Conservation (phyloP, 2,113 vertebrate genomes). For the Donacobius atricapilla region DNA sequence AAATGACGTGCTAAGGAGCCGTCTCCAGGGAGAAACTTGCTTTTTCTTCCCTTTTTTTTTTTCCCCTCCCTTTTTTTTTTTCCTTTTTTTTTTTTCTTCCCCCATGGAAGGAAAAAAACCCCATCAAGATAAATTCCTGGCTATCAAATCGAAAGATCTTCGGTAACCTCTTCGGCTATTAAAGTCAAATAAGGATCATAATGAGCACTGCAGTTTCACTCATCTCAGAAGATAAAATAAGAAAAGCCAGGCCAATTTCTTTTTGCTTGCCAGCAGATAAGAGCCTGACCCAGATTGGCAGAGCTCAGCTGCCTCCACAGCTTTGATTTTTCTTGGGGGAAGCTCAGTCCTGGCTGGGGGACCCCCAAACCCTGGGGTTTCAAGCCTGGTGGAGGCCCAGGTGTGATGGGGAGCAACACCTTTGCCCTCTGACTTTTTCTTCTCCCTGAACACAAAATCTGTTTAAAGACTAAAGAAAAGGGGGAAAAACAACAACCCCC, state of each 20-base stretch:
- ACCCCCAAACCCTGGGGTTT: background rate
- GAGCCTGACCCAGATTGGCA: conserved; percentile 43
- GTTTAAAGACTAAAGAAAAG: background rate
- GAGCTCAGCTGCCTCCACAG: background rate
- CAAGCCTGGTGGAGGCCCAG: background rate
- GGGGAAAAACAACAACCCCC: background rate
- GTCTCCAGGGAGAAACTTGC: background rate
- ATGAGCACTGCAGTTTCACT: conserved; percentile 24
- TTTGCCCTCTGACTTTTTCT: background rate
- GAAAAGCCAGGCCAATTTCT: conserved; percentile 3
- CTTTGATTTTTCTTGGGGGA: background rate
- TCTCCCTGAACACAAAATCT: background rate
- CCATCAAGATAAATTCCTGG: conserved; percentile 21
- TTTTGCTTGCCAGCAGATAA: conserved; percentile 32
- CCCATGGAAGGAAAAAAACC: background rate
- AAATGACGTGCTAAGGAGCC: background rate
- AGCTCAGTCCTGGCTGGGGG: background rate
- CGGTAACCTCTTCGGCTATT: background rate
- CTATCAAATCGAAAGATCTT: conserved; percentile 37
- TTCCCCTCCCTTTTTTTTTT: accelerated
- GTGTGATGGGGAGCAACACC: background rate
- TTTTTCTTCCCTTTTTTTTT: background rate
- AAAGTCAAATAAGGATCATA: conserved; percentile 28
- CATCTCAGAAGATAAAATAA: conserved; percentile 13
- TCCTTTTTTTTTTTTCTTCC: too few species aligned